Evolutionary conservation across 2,888 invertebrate genomes (phyloP).

Genomic region (Drosophila mimetica): DNA sequence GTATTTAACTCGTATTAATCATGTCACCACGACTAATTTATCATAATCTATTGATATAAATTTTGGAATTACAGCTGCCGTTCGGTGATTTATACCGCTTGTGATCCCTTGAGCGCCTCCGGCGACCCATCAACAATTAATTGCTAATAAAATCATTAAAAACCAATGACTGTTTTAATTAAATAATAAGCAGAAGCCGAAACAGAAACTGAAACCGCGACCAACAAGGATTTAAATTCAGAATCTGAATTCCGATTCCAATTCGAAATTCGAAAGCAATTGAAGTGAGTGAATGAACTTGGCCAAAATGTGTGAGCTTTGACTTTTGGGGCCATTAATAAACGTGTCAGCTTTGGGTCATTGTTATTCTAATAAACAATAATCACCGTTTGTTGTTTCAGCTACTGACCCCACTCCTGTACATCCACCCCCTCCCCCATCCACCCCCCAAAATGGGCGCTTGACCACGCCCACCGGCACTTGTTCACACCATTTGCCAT

Average conservation of each 20-base stretch:
- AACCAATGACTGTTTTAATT: slow-evolving; percentile 47
- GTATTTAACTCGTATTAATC: slow-evolving; percentile 17
- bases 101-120: slow-evolving; percentile 21
- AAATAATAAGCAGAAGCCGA: slow-evolving; percentile 30
- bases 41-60: slow-evolving; percentile 12
- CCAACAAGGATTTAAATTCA: slow-evolving; percentile 28
- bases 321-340: slow-evolving; percentile 28
- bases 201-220: too few species aligned
- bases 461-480: slow-evolving; percentile 27
- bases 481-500: slow-evolving; percentile 31
- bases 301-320: slow-evolving; percentile 26
- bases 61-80: slow-evolving; percentile 11
- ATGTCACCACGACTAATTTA: slow-evolving; percentile 1
- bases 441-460: neutral
- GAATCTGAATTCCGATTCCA: neutral
- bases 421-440: too few species aligned
- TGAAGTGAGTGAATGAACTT: slow-evolving; percentile 47
- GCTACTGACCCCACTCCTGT: slow-evolving; percentile 25
- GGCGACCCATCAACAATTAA: slow-evolving; percentile 32
- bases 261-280: slow-evolving; percentile 16
- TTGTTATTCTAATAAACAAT: slow-evolving; percentile 50
- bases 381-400: slow-evolving; percentile 38
- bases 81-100: slow-evolving; percentile 12
- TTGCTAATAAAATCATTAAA: slow-evolving; percentile 53
- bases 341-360: slow-evolving; percentile 41